Evolutionary conservation across 2,797 vertebrate species (phyloP).

Genomic region (Nothura maculosa): DNA sequence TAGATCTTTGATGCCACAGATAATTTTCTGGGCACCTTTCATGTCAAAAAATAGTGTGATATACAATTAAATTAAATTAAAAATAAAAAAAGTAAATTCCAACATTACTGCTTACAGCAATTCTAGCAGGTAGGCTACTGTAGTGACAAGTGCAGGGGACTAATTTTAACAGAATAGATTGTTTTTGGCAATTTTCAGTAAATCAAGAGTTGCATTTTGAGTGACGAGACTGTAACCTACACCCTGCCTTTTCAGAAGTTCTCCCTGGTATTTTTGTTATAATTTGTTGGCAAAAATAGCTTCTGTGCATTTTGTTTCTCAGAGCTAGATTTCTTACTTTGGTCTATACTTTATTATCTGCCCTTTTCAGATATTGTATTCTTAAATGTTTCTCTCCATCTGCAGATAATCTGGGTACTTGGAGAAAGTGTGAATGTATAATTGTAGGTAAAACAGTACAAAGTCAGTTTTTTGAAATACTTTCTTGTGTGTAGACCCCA

Average conservation of each 20-base stretch:
- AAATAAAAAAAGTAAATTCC: too few relatives aligned
- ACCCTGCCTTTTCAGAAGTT: neutral
- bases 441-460: neutral
- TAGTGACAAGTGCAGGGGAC: fast-evolving
- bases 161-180: neutral
- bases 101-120: neutral
- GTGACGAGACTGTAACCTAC: neutral
- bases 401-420: neutral
- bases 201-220: neutral
- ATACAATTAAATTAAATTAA: too few relatives aligned
- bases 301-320: neutral
- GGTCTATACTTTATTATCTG: neutral
- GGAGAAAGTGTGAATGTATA: neutral
- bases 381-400: neutral
- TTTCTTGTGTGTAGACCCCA: neutral
- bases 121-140: neutral
- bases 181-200: neutral
- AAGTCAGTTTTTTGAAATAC: neutral
- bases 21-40: neutral
- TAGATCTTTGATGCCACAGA: neutral
- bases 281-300: neutral
- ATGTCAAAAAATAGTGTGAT: neutral
- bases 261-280: neutral
- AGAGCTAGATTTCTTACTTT: neutral
- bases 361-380: neutral